Evolutionary conservation across 2,888 invertebrate genomes (phyloP).

Genomic region (Calameuta idolon): DNA sequence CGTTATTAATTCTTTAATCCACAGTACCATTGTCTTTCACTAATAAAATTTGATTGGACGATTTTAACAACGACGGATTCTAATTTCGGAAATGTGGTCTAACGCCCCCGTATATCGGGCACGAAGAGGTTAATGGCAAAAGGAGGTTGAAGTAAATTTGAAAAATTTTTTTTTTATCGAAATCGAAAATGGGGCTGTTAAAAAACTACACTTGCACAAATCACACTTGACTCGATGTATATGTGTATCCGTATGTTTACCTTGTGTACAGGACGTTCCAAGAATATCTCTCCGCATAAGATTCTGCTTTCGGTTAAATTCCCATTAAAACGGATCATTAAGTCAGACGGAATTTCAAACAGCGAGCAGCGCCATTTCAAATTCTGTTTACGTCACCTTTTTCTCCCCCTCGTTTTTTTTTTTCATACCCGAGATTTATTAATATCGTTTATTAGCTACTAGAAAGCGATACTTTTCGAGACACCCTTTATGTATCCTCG

Average conservation of each 20-base stretch:
- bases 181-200: conserved; percentile 32
- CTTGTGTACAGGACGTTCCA: neutral
- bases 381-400: neutral
- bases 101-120: neutral
- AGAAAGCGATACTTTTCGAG: neutral
- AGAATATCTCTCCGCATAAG: neutral
- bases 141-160: neutral
- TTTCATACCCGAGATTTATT: neutral
- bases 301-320: neutral
- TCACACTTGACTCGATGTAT: conserved; percentile 13
- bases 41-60: too few species aligned
- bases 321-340: too few species aligned
- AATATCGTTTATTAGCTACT: neutral
- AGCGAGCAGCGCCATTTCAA: neutral
- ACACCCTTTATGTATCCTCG: neutral
- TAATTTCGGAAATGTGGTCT: neutral
- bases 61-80: too few species aligned
- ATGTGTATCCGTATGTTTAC: neutral
- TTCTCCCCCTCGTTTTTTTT: neutral
- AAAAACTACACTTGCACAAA: conserved; percentile 26
- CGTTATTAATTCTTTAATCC: neutral
- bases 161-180: conserved; percentile 17
- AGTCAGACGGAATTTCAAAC: neutral
- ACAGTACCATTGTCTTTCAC: too few species aligned
- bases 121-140: too few species aligned